Percentiles rank a stretch among this genome's conserved stretches.
phyloP scores from a whole-genome alignment of 2,888 invertebrate species.

The Oscheius sp. region DNA sequence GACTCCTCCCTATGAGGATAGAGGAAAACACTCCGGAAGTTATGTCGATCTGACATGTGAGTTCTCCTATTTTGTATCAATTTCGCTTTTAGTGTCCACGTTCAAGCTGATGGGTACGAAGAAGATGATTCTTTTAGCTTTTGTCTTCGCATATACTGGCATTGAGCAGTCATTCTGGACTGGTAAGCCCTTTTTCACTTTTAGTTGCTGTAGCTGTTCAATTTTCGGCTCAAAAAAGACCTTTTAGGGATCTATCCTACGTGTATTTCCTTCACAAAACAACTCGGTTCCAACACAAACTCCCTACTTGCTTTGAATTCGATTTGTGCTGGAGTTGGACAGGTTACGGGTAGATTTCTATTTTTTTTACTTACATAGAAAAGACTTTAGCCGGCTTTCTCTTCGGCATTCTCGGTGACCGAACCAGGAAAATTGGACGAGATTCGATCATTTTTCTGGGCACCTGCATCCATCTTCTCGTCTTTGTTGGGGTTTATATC shows the following conservation, averaged over 20 bases:
- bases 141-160: slow-evolving; percentile 55
- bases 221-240: no score
- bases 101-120: slow-evolving; percentile 53
- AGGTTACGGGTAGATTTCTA: slow-evolving; percentile 22
- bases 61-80: slow-evolving; percentile 3
- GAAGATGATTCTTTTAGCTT: slow-evolving; percentile 52
- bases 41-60: slow-evolving; percentile 32
- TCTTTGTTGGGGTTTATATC: slow-evolving; percentile 69
- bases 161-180: slow-evolving; percentile 57
- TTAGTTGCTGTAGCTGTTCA: no score
- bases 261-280: slow-evolving; percentile 30
- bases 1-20: slow-evolving; percentile 51
- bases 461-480: slow-evolving; percentile 82
- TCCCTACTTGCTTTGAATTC: slow-evolving; percentile 24
- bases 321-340: slow-evolving; percentile 23
- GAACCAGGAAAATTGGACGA: slow-evolving; percentile 84
- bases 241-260: slow-evolving; percentile 30
- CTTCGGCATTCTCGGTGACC: slow-evolving; percentile 90
- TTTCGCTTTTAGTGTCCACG: slow-evolving; percentile 35
- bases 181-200: slow-evolving; percentile 32
- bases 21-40: slow-evolving; percentile 1
- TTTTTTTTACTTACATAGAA: background rate
- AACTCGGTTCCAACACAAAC: slow-evolving; percentile 24
- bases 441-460: slow-evolving; percentile 90
- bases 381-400: slow-evolving; percentile 42